Percentiles rank a stretch among this genome's conserved stretches.
Evolutionary conservation across 2,113 vertebrate genomes (phyloP).

Genomic region (Chaenocephalus aceratus): DNA sequence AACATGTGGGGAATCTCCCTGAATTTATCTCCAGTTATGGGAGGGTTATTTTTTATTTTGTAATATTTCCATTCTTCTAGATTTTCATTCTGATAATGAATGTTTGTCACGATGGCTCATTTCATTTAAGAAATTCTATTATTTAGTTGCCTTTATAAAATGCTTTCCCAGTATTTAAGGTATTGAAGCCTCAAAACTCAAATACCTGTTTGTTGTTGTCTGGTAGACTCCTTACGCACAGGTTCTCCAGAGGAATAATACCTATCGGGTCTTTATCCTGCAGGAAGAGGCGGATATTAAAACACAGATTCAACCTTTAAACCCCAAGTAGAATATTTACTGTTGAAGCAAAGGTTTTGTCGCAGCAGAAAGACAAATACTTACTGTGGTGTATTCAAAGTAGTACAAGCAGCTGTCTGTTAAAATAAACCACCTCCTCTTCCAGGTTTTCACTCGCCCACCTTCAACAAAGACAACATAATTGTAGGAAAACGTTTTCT

Average conservation of each 20-base stretch:
- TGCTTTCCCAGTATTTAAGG: no score
- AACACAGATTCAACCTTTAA: neutral
- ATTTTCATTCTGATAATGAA: no score
- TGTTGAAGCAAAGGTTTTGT: neutral
- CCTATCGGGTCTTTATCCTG: conserved; percentile 96
- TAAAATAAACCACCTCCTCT: conserved; percentile 87
- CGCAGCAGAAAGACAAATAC: neutral
- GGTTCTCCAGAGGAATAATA: conserved; percentile 95
- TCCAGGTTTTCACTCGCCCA: conserved; percentile 85
- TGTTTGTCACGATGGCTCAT: no score
- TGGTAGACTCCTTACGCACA: conserved; percentile 84
- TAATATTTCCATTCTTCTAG: no score
- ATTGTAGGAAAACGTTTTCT: no score
- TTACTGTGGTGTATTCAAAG: conserved; percentile 83
- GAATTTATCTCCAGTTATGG: no score
- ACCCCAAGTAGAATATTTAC: no score
- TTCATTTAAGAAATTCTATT: no score
- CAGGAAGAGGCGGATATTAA: conserved; percentile 11
- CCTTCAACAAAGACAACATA: conserved; percentile 61
- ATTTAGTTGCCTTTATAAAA: no score
- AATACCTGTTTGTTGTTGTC: conserved; percentile 90
- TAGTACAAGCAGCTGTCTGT: conserved; percentile 86
- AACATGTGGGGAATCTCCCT: no score
- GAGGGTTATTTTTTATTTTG: no score
- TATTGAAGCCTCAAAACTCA: neutral